Base-by-base conservation (phyloP, 92 coral and sea anemone species). In the Ricordea florida region DNA sequence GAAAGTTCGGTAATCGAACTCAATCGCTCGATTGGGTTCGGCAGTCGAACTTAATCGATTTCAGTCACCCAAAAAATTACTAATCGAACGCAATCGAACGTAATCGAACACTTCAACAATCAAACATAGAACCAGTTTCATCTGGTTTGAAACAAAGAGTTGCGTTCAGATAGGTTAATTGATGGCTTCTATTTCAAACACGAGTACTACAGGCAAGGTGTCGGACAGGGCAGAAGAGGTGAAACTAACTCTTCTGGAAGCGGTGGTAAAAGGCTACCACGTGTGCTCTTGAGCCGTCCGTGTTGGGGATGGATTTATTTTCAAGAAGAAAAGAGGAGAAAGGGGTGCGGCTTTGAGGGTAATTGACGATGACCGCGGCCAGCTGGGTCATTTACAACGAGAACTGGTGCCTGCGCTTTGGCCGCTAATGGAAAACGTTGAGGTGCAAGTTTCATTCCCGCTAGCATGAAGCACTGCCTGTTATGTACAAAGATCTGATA, bases 61-160 rank as follows among this genome's bases (percentile, higher is more conserved):
- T n/a, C n/a, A n/a, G n/a, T n/a, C n/a, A n/a, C n/a, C n/a, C n/a
- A n/a, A n/a, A n/a, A n/a, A n/a, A n/a, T n/a, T n/a, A n/a, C n/a
- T n/a, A 47, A 47, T 47, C 21, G 22, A 47, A 10, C 55, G 30
- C 30, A 23, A 24, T 52, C 60, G 35, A 44, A 44, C 51, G 3
- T 11, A 53, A 53, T 53, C 61, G 61, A 53, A 53, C 61, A 35
- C 60, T 33, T 13, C 66, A 35, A 35, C 48, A 59, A 59, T 59
- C 66, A 35, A 33, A 59, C 20, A 35, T 48, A 59, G 30, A 58
- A 58, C 66, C 66, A 58, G 66, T 58, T 58, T 58, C 66, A 58
- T 58, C 45, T 34, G 66, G 45, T 33, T 46, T 59, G 48, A 59
- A 59, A 59, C 66, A 59, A 59, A 56, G 62, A 20, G 42, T 56